phyloP scores from a whole-genome alignment of 2,797 vertebrate genomes.

The Pseudomugil tenellus region DNA sequence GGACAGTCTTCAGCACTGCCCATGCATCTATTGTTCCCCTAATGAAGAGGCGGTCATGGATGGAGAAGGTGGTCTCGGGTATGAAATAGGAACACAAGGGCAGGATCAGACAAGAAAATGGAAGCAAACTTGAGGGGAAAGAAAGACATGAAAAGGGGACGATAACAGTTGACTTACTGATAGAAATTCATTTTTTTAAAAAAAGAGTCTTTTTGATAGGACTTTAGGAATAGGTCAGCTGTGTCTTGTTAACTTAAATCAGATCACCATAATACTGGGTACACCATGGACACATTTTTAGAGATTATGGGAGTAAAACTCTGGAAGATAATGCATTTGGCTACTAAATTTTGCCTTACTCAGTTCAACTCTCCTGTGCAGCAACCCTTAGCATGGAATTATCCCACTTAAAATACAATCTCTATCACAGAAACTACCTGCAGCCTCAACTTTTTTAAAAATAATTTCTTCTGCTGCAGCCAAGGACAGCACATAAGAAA shows the following conservation, averaged over 20 bases:
- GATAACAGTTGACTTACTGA: constrained; percentile 67
- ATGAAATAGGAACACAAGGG: constrained; percentile 20
- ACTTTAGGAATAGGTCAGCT: constrained; percentile 17
- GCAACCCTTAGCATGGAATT: constrained; percentile 23
- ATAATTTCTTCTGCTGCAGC: constrained; percentile 15
- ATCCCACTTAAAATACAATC: constrained; percentile 11
- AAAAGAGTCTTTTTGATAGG: constrained; percentile 24
- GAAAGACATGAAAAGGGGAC: constrained; percentile 45
- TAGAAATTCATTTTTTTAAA: constrained; percentile 25
- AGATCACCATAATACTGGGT: constrained; percentile 7
- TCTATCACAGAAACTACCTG: constrained; percentile 12
- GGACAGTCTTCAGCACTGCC: constrained; percentile 70
- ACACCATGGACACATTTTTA: background rate
- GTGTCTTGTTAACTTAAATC: constrained; percentile 31
- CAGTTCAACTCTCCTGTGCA: constrained; percentile 38
- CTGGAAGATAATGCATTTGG: constrained; percentile 12
- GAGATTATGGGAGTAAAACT: constrained; percentile 1
- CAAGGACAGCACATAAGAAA: constrained; percentile 20
- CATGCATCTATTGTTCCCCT: constrained; percentile 71
- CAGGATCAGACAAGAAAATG: constrained; percentile 39
- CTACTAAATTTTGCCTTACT: constrained; percentile 20
- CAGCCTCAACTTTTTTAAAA: background rate
- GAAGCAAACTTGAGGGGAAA: constrained; percentile 59
- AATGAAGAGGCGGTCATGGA: constrained; percentile 73
- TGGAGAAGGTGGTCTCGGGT: constrained; percentile 32